Evolutionary conservation across 2,113 vertebrate species (phyloP).

Genomic region (Hypanus sabinus): DNA sequence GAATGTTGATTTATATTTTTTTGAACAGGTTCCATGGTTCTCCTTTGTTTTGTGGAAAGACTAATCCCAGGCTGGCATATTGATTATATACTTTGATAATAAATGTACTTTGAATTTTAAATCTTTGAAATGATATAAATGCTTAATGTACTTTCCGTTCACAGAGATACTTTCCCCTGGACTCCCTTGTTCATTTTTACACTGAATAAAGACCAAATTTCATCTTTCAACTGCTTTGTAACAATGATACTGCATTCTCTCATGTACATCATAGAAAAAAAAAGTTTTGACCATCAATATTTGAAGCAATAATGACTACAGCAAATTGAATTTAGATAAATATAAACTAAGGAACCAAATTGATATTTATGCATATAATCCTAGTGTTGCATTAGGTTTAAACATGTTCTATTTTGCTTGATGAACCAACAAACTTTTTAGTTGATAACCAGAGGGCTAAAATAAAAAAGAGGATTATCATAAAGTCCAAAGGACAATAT

Average conservation of each 20-base stretch:
- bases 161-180: too few relatives aligned
- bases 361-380: neutral
- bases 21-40: too few relatives aligned
- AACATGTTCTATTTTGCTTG: neutral
- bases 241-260: neutral
- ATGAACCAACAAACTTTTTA: neutral
- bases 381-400: neutral
- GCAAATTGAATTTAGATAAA: neutral
- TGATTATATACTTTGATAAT: too few relatives aligned
- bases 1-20: too few relatives aligned
- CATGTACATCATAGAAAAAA: neutral
- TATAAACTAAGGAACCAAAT: neutral
- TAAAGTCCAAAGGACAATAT: neutral
- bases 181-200: too few relatives aligned
- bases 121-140: too few relatives aligned
- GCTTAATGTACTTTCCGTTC: too few relatives aligned
- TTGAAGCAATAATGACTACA: neutral
- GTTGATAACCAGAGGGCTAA: neutral
- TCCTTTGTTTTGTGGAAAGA: too few relatives aligned
- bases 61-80: too few relatives aligned
- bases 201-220: too few relatives aligned
- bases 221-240: neutral
- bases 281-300: neutral
- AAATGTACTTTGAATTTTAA: too few relatives aligned
- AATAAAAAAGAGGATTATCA: neutral